phyloP scores from a whole-genome alignment of 2,888 invertebrate genomes.

The Plebejus anna region DNA sequence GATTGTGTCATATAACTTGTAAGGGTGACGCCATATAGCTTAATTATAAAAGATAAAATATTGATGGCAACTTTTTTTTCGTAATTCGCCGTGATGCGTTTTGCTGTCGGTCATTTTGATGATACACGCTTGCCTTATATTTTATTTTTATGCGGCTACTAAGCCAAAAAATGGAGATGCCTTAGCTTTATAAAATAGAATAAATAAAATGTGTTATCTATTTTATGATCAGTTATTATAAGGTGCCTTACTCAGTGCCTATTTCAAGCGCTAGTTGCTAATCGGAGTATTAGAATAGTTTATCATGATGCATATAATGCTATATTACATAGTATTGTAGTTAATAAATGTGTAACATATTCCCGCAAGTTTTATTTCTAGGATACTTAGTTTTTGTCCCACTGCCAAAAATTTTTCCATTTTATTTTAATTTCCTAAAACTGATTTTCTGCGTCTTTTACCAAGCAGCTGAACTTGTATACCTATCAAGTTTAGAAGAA shows the following conservation, averaged over 20 bases:
- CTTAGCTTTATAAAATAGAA: neutral
- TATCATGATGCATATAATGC: conserved; percentile 47
- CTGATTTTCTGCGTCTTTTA: too few relatives aligned
- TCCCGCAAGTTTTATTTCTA: conserved; percentile 36
- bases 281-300: conserved; percentile 57
- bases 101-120: neutral
- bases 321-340: conserved; percentile 39
- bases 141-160: neutral
- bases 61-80: neutral
- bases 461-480: too few relatives aligned
- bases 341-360: conserved; percentile 52
- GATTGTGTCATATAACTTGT: neutral
- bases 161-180: neutral
- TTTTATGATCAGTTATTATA: neutral
- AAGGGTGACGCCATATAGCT: neutral
- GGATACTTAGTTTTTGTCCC: too few relatives aligned
- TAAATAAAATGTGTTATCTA: conserved; percentile 1
- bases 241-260: conserved; percentile 36
- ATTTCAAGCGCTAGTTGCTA: conserved; percentile 47
- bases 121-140: conserved; percentile 9
- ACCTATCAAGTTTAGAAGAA: too few relatives aligned
- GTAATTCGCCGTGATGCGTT: neutral
- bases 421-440: too few relatives aligned
- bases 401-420: too few relatives aligned
- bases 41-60: neutral